A percentile compares a stretch with the other conserved stretches of the same genome.
These are phyloP conservation scores for Caerostris darwini DNA, from an alignment of 1,140 invertebrate genomes.

Conservation along the genomic window DNA sequence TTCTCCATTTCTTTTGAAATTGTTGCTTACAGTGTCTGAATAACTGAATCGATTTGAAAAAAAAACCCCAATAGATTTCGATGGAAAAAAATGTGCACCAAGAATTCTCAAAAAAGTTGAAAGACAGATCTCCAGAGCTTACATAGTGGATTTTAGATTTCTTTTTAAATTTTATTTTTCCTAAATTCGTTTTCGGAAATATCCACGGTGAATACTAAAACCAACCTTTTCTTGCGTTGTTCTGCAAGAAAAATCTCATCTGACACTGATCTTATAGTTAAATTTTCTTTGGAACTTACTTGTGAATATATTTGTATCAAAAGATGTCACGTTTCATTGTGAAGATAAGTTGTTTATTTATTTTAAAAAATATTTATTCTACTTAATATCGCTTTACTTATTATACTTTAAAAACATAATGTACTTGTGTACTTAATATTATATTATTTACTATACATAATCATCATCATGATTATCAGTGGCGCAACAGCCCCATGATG, in stretches of 20 bases:
- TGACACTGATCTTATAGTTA: not conserved
- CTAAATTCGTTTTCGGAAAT: not conserved
- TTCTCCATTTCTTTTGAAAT: not conserved
- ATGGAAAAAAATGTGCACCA: too few species aligned
- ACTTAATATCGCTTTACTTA: too few species aligned
- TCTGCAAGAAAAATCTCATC: not conserved
- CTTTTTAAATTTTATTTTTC: not conserved
- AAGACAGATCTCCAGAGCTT: not conserved
- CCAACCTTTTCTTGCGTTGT: not conserved
- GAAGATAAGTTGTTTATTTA: too few species aligned
- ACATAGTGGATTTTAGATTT: not conserved
- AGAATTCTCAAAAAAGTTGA: not conserved
- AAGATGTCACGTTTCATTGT: too few species aligned
- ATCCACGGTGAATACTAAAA: not conserved
- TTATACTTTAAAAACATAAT: too few species aligned
- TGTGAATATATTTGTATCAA: too few species aligned
- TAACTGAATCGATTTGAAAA: slow-evolving; percentile 22
- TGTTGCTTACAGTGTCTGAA: not conserved
- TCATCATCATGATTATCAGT: too few species aligned
- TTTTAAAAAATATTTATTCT: too few species aligned
- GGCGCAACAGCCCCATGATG: too few species aligned
- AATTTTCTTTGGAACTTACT: not conserved
- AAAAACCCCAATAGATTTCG: not conserved
- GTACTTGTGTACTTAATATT: too few species aligned
- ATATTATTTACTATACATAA: too few species aligned